Conservation (phyloP, 2,888 invertebrate species). For the Aporophyla lueneburgensis region DNA sequence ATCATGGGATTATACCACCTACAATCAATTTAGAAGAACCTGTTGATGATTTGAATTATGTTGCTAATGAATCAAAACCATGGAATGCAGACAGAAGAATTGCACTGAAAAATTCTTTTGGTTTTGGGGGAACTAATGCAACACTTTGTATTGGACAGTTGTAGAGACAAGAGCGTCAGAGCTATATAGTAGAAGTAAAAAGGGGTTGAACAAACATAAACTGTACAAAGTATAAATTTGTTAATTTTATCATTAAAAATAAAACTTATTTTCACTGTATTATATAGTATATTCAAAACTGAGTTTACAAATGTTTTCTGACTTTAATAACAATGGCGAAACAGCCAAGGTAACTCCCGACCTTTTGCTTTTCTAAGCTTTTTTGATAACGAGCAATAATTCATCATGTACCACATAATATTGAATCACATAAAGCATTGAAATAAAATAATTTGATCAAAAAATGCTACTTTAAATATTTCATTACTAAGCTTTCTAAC, state of each 20-base stretch:
- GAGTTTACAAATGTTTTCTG: constrained; percentile 88
- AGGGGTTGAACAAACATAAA: not conserved
- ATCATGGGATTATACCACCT: constrained; percentile 95
- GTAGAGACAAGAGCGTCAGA: constrained; percentile 15
- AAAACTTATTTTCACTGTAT: constrained; percentile 80
- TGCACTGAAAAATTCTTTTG: constrained; percentile 99
- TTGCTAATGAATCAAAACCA: constrained; percentile 89
- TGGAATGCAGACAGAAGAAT: constrained; percentile 92
- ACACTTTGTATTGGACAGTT: constrained; percentile 92
- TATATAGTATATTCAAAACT: constrained; percentile 90
- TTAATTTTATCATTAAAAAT: constrained; percentile 55
- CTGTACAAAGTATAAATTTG: constrained; percentile 14
- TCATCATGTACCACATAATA: constrained; percentile 85
- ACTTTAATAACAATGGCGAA: constrained; percentile 86
- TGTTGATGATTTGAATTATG: constrained; percentile 93
- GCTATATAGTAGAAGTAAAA: not conserved
- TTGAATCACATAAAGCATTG: constrained; percentile 87
- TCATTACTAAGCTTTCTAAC: constrained; percentile 88
- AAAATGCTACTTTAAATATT: constrained; percentile 88
- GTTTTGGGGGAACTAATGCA: constrained; percentile 99
- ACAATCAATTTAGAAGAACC: constrained; percentile 96
- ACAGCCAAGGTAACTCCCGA: constrained; percentile 83
- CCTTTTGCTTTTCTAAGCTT: constrained; percentile 79
- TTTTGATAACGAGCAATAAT: constrained; percentile 83
- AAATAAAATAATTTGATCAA: constrained; percentile 89